Conservation (phyloP, 2,113 vertebrate species). For the Alaudala cheleensis region DNA sequence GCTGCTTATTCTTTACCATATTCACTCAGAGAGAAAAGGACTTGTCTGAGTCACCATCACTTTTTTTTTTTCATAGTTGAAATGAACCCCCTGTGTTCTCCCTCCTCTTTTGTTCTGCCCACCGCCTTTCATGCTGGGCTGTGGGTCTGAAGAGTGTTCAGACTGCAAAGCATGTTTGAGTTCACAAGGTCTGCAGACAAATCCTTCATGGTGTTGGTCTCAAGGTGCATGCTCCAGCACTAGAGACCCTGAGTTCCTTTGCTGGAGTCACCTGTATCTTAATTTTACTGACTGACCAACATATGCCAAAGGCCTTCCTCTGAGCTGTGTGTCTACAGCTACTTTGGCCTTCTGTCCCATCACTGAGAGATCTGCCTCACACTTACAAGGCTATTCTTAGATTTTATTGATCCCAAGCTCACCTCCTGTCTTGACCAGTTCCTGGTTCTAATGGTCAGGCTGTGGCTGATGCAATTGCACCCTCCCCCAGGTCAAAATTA, state of each 20-base stretch:
- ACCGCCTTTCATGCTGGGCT: background rate
- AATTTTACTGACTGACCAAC: background rate
- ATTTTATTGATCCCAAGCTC: background rate
- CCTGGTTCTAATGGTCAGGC: background rate
- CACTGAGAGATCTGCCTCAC: fast-evolving
- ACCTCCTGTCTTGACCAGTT: background rate
- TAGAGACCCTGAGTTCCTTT: background rate
- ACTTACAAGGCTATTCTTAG: background rate
- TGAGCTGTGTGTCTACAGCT: background rate
- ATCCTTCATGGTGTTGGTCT: fast-evolving
- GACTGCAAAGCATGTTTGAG: background rate
- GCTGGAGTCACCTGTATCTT: background rate
- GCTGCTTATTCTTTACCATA: background rate
- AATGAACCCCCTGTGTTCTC: background rate
- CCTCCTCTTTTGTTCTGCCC: background rate
- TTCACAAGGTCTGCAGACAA: background rate
- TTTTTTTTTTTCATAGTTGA: background rate
- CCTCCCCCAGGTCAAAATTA: background rate
- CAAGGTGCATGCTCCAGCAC: fast-evolving
- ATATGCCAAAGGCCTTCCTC: background rate
- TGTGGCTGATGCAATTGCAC: background rate
- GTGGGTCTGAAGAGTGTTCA: background rate
- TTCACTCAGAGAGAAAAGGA: background rate
- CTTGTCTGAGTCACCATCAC: background rate
- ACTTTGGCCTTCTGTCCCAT: background rate